A percentile compares a stretch with the other conserved stretches of the same genome.
phyloP scores from a whole-genome alignment of 1,140 invertebrate genomes.

The Mesaphorura yosii region DNA sequence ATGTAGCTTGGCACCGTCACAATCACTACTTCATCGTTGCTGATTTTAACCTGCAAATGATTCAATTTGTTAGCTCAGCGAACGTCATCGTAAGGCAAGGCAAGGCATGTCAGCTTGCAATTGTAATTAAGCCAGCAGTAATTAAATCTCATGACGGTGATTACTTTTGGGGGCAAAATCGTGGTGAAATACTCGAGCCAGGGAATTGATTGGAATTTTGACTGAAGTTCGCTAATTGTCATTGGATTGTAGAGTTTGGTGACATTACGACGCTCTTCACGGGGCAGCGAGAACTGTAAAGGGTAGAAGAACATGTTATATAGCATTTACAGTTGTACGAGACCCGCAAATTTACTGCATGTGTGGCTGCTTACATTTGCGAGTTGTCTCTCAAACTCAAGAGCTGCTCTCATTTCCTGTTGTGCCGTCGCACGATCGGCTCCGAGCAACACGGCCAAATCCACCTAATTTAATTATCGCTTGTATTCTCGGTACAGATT shows the following conservation, averaged over 20 bases:
- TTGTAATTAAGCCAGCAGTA: neutral
- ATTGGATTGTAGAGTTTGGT: conserved; percentile 84
- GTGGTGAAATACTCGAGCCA: conserved; percentile 72
- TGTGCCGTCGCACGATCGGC: conserved; percentile 56
- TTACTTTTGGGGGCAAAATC: conserved; percentile 47
- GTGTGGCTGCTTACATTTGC: conserved; percentile 72
- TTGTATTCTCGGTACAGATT: no score
- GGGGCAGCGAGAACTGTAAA: conserved; percentile 53
- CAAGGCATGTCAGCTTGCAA: no score
- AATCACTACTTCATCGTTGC: conserved; percentile 59
- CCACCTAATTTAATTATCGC: conserved; percentile 34
- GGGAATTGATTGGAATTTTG: conserved; percentile 59
- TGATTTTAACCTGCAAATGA: conserved; percentile 43
- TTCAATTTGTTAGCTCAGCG: no score
- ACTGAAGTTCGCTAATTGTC: conserved; percentile 59
- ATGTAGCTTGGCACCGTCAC: conserved; percentile 69
- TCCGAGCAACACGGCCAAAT: conserved; percentile 76
- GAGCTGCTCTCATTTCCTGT: conserved; percentile 62
- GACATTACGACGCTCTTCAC: conserved; percentile 80
- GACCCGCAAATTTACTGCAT: no score
- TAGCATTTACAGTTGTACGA: no score
- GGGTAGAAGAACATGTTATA: neutral
- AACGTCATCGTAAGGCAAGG: conserved; percentile 6
- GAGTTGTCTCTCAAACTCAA: conserved; percentile 82
- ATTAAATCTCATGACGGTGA: neutral